Conservation (phyloP, 2,113 vertebrate species). For the Geococcyx californianus region DNA sequence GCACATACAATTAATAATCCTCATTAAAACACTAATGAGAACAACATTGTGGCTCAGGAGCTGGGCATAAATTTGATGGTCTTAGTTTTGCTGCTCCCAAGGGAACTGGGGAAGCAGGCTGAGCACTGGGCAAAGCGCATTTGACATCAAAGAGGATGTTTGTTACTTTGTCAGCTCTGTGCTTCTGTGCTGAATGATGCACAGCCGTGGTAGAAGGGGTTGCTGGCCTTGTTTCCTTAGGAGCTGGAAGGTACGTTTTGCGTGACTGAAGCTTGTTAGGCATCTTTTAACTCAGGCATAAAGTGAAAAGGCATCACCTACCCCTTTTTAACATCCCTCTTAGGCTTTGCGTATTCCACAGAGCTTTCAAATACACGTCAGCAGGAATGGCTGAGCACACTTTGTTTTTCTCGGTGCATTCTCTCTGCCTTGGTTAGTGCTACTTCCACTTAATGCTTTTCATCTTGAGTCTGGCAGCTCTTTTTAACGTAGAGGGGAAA, state of each 20-base stretch:
- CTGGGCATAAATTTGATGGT: not conserved
- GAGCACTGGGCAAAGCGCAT: not conserved
- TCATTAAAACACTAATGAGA: not conserved
- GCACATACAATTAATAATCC: rapidly evolving
- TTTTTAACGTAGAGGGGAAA: not conserved
- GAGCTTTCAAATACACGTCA: not conserved
- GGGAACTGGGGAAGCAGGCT: not conserved
- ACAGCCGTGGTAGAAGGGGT: not conserved
- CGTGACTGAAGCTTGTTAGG: not conserved
- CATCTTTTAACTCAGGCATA: not conserved
- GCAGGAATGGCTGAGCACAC: not conserved
- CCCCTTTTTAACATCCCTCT: not conserved
- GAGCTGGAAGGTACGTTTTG: not conserved
- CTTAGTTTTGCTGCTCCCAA: not conserved
- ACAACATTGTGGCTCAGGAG: not conserved
- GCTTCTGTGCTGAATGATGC: not conserved
- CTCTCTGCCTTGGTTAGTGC: not conserved
- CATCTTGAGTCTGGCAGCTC: not conserved
- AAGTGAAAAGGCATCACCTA: not conserved
- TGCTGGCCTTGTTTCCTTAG: not conserved
- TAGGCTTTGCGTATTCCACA: not conserved
- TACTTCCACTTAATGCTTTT: not conserved
- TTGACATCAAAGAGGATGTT: not conserved
- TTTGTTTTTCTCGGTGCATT: not conserved
- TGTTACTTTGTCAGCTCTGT: not conserved